Evolutionary conservation across 92 coral and sea anemone species (phyloP).

Genomic region (Epizoanthus rinbou): DNA sequence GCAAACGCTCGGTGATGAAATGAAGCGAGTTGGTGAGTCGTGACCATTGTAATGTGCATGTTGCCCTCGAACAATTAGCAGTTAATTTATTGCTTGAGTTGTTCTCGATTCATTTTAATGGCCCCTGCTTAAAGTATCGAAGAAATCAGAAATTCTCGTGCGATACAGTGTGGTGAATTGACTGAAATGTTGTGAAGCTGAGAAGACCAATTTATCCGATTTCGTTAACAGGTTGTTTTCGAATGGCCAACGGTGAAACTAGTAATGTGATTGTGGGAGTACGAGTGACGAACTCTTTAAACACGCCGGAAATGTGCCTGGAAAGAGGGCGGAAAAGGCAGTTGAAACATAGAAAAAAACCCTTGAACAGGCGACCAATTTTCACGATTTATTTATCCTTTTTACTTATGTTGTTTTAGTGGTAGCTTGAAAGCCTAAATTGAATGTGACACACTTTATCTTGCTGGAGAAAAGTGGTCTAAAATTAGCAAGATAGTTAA

Average conservation of each 20-base stretch:
- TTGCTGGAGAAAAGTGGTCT: background rate
- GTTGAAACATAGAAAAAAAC: background rate
- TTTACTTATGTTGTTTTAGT: background rate
- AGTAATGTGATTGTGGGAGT: background rate
- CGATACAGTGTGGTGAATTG: background rate
- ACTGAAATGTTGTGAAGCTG: background rate
- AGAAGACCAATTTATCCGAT: background rate
- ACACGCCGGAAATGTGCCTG: background rate
- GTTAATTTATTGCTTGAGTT: background rate
- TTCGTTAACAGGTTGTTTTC: background rate
- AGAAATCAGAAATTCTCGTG: background rate
- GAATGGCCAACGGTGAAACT: background rate
- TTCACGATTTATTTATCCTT: background rate
- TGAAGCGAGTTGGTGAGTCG: background rate
- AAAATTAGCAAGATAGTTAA: slow-evolving; percentile 21
- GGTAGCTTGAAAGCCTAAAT: background rate
- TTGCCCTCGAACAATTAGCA: background rate
- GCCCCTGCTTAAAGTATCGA: background rate
- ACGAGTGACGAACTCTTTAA: too few relatives aligned
- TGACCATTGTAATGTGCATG: background rate
- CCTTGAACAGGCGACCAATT: background rate
- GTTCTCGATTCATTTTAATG: background rate
- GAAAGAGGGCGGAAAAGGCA: background rate
- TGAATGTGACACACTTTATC: background rate
- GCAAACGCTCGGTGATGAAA: background rate